A percentile compares a stretch with the other conserved stretches of the same genome.
phyloP scores from a whole-genome alignment of 2,888 invertebrate genomes.

The Carpatolechia fugitivella region DNA sequence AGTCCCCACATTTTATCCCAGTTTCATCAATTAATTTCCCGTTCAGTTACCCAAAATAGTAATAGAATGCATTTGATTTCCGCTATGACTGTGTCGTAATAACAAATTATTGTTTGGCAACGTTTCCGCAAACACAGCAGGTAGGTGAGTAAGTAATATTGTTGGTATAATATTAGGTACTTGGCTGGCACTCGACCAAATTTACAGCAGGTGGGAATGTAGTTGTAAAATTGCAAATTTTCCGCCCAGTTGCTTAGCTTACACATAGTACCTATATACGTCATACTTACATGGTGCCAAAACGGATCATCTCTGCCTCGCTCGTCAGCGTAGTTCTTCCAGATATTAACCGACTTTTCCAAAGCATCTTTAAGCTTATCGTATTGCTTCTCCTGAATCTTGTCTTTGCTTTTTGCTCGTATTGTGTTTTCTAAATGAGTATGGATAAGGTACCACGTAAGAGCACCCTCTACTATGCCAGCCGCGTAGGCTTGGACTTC shows the following conservation, averaged over 20 bases:
- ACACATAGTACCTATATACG: neutral
- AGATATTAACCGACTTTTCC: conserved; percentile 80
- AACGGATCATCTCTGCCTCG: conserved; percentile 78
- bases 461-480: conserved; percentile 89
- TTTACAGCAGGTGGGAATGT: neutral
- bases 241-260: neutral
- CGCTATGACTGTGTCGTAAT: neutral
- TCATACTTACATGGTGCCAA: conserved; percentile 88
- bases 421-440: conserved; percentile 88
- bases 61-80: neutral
- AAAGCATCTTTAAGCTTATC: conserved; percentile 82
- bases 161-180: neutral
- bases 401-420: conserved; percentile 69
- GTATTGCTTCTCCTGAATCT: conserved; percentile 78
- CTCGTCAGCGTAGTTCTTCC: conserved; percentile 79
- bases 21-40: too few relatives aligned
- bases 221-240: neutral
- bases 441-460: conserved; percentile 89
- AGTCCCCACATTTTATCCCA: too few relatives aligned
- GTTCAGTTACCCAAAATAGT: too few relatives aligned
- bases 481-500: conserved; percentile 92
- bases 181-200: neutral
- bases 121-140: neutral
- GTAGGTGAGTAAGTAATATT: neutral
- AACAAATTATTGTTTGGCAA: neutral